Evolutionary conservation across 2,888 invertebrate genomes (phyloP).

Genomic region (Dermolepida albohirtum): DNA sequence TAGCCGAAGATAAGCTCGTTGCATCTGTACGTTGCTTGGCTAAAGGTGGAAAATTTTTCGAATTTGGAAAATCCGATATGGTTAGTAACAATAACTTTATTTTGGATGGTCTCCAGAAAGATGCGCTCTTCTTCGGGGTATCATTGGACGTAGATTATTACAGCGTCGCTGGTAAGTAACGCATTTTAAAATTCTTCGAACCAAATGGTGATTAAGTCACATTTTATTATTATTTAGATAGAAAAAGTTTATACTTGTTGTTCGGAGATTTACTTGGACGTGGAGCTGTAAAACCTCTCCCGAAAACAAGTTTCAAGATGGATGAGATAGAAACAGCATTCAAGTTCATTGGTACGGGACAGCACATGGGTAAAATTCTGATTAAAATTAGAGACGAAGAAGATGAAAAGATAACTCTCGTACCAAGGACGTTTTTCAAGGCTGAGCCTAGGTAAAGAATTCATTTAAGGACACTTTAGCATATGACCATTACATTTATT

Average conservation of each 20-base stretch:
- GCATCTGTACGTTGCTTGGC: constrained; percentile 74
- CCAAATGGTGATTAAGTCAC: too few species aligned
- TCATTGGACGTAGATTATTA: too few species aligned
- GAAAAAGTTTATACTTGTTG: too few species aligned
- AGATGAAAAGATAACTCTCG: constrained; percentile 48
- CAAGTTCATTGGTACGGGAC: constrained; percentile 74
- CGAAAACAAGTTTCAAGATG: constrained; percentile 72
- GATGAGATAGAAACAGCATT: constrained; percentile 80
- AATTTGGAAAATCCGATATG: constrained; percentile 88
- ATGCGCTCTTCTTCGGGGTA: too few species aligned
- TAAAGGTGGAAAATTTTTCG: constrained; percentile 77
- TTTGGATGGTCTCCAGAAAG: too few species aligned
- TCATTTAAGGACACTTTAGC: constrained; percentile 6
- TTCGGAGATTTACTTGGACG: constrained; percentile 50
- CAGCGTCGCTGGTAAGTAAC: too few species aligned
- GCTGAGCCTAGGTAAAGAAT: constrained; percentile 48
- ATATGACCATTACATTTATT: background rate
- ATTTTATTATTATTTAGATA: too few species aligned
- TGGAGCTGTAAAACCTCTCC: constrained; percentile 78
- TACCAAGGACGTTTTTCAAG: constrained; percentile 31
- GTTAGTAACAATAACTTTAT: constrained; percentile 71
- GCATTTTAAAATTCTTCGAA: too few species aligned
- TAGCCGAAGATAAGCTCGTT: constrained; percentile 89
- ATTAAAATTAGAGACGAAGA: constrained; percentile 60
- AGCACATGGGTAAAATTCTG: constrained; percentile 83